Evolutionary conservation across 1,140 invertebrate species (phyloP), one percentile per base, ranked within the genome.

Genomic region (Pemphigus obesinymphae): DNA sequence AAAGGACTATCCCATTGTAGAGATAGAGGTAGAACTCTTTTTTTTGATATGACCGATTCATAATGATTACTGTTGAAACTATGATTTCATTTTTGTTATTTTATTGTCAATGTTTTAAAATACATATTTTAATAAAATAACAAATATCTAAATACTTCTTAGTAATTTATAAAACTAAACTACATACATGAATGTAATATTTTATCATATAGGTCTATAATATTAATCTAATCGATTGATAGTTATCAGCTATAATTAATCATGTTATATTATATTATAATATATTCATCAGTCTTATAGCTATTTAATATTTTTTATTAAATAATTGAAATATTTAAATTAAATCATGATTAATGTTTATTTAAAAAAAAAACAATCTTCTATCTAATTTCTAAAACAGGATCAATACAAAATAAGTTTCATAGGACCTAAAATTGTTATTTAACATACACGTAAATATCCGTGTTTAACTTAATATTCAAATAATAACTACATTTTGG

Each of bases 1-100:
- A 80, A 80, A 63, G 76, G 55, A 2, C 17, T 80, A 20, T 80
- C 37, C n/a, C 76, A 80, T 43, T 80, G 75, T 20, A 80, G 55
- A 1, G 76, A 80, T 78, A 61, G 53, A 43, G 31, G 55, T 43
- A 58, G 37, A 63, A 58, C 34, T 40, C 31, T 78, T 80, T 29
- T 26, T 63, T 80, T 80, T 63, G 76, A 80, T 80, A 80, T 80
- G 55, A 80, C 76, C 6, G 37, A 80, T 58, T 80, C 76, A 43
- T 63, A 58, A 40, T 45, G 10, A 48, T 80, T 43, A n/a, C 29
- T 50, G 23, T 48, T 73, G 31, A 50, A 73, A 31, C 23, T 17
- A 43, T 45, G 20, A 29, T 48, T 48, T 29, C 43, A 29, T 73
- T 73, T 73, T 50, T 50, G 70, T 73, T 50, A 73, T 73, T 73